Base-by-base conservation (phyloP, 2,797 vertebrate genomes). In the Leptodactylus fallax region DNA sequence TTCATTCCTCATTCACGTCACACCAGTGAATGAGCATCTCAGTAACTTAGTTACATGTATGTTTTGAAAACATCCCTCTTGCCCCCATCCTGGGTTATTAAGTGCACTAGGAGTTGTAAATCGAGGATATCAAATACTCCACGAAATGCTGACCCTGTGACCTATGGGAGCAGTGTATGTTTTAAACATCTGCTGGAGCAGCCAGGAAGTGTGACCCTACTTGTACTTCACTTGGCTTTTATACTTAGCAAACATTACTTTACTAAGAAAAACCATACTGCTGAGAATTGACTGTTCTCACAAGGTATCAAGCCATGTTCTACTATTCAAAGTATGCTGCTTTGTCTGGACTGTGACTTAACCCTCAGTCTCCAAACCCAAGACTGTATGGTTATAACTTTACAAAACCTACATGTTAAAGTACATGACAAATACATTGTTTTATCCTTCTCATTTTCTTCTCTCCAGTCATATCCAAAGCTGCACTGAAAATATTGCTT, bases 171-270 rank as follows among this genome's bases (percentile, higher is more conserved):
- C 53, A 53, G 49, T 67, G 87, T 79, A 88, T 82, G 69, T 82
- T 81, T 88, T 84, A 80, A 74, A 85, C 87, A 84, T 88, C 87
- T 88, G 78, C 77, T 71, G 60, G 51, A 82, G 84, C 61, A 69
- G 79, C 79, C 84, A 79, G 55, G 87, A 84, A 88, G 74, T 83
- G 80, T 82, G 79, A 87, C 71, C 79, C 56, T 83, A 76, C 56
- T 67, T 83, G 86, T 87, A 83, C 81, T 79, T 51, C 53, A 67
- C 60, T 67, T 78, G 72, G 61, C 72, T 79, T 21, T 67, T 45
- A 49, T 87, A 56, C 60, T 67, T 83, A 49, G 27, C 61, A 87
- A 83, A 87, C 19, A 56, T 78, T 74, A 82, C 58, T 71, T 79
- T 55, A 23, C 60, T 86, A 58, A 79, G 77, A 79, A 86, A 63